Percentiles rank a stretch among this genome's conserved stretches.
phyloP scores from a whole-genome alignment of 2,113 vertebrate species.

The Bufo bufo region DNA sequence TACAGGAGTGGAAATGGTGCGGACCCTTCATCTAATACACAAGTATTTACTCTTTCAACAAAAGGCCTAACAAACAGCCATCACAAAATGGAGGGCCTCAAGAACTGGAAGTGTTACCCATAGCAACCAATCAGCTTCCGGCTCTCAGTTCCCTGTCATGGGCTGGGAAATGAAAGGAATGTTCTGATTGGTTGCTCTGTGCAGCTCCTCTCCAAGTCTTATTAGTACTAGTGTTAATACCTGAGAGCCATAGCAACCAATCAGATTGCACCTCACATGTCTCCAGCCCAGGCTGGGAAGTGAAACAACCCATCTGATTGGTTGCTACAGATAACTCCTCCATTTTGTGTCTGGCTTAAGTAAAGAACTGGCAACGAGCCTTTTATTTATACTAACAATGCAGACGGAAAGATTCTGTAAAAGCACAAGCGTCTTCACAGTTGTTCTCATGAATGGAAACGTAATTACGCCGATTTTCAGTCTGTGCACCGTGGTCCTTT shows the following conservation, averaged over 20 bases:
- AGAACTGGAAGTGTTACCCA: neutral
- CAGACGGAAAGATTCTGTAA: neutral
- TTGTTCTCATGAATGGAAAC: neutral
- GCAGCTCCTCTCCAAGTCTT: neutral
- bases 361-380: neutral
- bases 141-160: neutral
- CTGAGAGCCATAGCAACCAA: neutral
- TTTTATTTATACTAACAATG: neutral
- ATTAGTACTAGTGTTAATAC: too few relatives aligned
- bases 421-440: neutral
- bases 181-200: neutral
- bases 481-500: neutral
- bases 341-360: neutral
- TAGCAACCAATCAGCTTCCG: neutral
- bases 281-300: neutral
- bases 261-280: neutral
- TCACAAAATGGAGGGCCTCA: too few relatives aligned
- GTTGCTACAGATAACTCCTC: neutral
- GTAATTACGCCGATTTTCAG: neutral
- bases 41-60: slow-evolving; percentile 41
- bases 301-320: neutral
- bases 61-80: neutral
- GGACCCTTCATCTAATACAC: slow-evolving; percentile 19
- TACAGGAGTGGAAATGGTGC: neutral
- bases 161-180: neutral